Evolutionary conservation across 2,888 invertebrate species (phyloP).

Genomic region (Erpobdella octoculata): DNA sequence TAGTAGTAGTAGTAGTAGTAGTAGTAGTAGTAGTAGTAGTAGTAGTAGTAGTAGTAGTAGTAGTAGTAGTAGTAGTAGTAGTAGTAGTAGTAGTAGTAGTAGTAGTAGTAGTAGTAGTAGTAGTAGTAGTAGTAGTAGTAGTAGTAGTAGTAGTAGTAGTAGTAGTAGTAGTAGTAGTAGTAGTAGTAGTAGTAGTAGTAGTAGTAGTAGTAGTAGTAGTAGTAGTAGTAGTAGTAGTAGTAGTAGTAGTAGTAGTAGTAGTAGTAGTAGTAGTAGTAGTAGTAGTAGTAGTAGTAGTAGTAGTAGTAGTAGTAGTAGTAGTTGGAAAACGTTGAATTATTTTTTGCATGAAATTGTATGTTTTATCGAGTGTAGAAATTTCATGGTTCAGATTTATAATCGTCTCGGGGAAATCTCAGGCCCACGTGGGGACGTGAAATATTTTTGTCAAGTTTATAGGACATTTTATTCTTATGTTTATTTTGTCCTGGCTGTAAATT

Average conservation of each 20-base stretch:
- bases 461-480: too few species aligned
- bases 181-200: constrained; percentile 1
- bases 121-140: constrained; percentile 1
- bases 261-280: constrained; percentile 1
- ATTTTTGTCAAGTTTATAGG: too few species aligned
- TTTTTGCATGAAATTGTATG: too few species aligned
- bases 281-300: constrained; percentile 1
- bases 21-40: constrained; percentile 1
- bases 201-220: constrained; percentile 1
- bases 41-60: constrained; percentile 1
- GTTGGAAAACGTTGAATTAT: too few species aligned
- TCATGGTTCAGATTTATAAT: too few species aligned
- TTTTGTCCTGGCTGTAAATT: too few species aligned
- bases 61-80: constrained; percentile 1
- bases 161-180: constrained; percentile 1
- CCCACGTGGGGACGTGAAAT: too few species aligned
- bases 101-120: constrained; percentile 1
- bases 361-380: too few species aligned
- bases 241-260: constrained; percentile 1
- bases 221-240: constrained; percentile 1
- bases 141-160: constrained; percentile 1
- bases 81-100: constrained; percentile 1
- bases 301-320: constrained; percentile 1
- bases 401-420: too few species aligned
- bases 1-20: too few species aligned